Base-by-base conservation (phyloP, 2,888 invertebrate genomes). In the Pollenia griseotomentosa region DNA sequence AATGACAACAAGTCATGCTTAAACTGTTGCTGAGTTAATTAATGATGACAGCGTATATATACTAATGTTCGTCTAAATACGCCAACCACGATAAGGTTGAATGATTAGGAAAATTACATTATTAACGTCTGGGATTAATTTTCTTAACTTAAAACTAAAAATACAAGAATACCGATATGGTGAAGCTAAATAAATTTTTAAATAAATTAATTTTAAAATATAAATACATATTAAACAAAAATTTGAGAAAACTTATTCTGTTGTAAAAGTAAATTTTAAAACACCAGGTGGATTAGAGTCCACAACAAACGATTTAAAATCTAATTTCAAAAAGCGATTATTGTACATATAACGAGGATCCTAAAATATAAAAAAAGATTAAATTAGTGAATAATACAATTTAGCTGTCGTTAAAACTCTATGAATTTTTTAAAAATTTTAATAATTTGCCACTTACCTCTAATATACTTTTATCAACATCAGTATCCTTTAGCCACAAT, bases 221-320 rank as follows among this genome's bases (percentile, higher is more conserved):
- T 8, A 8, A 6, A 33, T 9, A 61, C 16, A 19, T 5, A 44
- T 14, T 71, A 57, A 71, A 71, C 12, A 5, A 8, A 19, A 19
- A 23, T 23, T 42, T 55, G 44, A 10, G 16, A 10, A 42, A 70
- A 40, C 0, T 19, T 11, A 40, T 79, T 66, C 81, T 63, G 74
- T 81, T n/a, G 83, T 59, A 77, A 91, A 91, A 33, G 90, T 90
- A 85, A 91, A 91, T 89, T 90, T 91, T 7, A 92, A 87, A 48
- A 91, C 92, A 4, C 91, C 91, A 0, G 89, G 86, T 19, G 90
- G 85, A 84, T 85, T 88, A 10, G 85, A 82, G 71, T 89, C 88
- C 1, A 81, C 77, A 16, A 85, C 71, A 63, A 88, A 81, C 10
- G 83, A 86, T 63, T 88, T 91, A 10, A 89, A 74, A 87, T 91